Percentiles rank a stretch among this genome's conserved stretches.
These are phyloP conservation scores for Maccullochella peelii DNA, from an alignment of 2,113 vertebrate genomes.

Conservation along the genomic window DNA sequence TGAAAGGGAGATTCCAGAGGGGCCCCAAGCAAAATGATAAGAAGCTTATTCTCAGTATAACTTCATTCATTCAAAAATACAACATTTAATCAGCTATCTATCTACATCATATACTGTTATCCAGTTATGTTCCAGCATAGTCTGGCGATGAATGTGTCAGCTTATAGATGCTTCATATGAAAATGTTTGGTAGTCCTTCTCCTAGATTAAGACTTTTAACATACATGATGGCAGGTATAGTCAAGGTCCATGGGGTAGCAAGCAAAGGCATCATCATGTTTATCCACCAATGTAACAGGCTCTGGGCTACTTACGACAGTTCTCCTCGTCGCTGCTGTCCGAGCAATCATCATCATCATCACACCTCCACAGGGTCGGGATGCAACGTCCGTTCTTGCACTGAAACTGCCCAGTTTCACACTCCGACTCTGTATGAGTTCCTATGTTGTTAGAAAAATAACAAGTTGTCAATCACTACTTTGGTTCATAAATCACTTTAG, in stretches of 20 bases:
- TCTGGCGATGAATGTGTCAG: background rate
- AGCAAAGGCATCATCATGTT: background rate
- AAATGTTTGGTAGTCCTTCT: background rate
- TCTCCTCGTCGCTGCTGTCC: constrained; percentile 96
- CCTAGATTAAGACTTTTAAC: background rate
- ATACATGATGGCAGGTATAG: background rate
- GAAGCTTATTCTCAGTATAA: constrained; percentile 49
- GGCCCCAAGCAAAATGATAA: constrained; percentile 42
- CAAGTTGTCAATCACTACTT: background rate
- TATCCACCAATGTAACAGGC: background rate
- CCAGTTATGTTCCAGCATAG: background rate
- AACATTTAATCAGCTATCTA: background rate
- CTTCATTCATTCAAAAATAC: constrained; percentile 47
- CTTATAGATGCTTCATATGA: background rate
- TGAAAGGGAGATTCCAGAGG: constrained; percentile 43
- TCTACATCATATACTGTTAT: background rate
- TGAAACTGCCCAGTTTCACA: constrained; percentile 94
- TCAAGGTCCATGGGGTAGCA: background rate
- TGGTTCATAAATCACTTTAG: background rate
- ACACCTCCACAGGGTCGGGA: constrained; percentile 95
- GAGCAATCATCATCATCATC: constrained; percentile 97
- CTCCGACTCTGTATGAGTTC: constrained; percentile 85
- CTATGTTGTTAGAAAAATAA: constrained; percentile 66
- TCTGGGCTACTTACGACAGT: constrained; percentile 91
- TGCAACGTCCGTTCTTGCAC: constrained; percentile 94